These are phyloP conservation scores for Microcebus tavaratra DNA, from an alignment of 2,113 vertebrate genomes.

Conservation along the genomic window DNA sequence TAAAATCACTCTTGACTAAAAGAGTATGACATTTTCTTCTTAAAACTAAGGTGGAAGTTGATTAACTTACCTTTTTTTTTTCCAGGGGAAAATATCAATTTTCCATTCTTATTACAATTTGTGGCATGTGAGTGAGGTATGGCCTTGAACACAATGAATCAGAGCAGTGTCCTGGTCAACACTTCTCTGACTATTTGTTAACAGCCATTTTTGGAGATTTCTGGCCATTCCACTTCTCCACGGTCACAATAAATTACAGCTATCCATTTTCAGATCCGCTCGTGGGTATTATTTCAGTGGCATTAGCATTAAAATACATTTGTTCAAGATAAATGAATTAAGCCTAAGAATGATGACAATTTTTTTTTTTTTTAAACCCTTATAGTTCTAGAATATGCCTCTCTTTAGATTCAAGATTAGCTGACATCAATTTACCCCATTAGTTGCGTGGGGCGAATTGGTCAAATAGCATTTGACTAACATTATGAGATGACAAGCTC, in stretches of 20 bases:
- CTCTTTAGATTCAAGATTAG: not conserved
- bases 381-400: conserved; percentile 11
- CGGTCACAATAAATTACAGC: conserved; percentile 36
- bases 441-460: conserved; percentile 68
- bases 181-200: not conserved
- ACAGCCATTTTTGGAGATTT: not conserved
- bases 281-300: conserved; percentile 33
- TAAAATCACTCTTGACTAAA: not conserved
- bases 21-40: conserved; percentile 27
- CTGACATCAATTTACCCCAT: conserved; percentile 58
- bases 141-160: not conserved
- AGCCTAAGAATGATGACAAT: conserved; percentile 46
- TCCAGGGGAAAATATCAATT: not conserved
- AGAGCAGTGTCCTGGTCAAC: not conserved
- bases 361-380: too few relatives aligned
- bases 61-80: conserved; percentile 34
- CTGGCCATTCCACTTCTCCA: not conserved
- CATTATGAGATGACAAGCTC: conserved; percentile 49
- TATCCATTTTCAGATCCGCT: conserved; percentile 54
- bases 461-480: conserved; percentile 66
- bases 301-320: not conserved
- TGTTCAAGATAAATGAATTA: conserved; percentile 47
- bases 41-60: not conserved
- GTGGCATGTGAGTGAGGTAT: not conserved
- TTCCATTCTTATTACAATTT: not conserved